Evolutionary conservation across 1,140 invertebrate genomes (phyloP).

Genomic region (Drosophila parvula): DNA sequence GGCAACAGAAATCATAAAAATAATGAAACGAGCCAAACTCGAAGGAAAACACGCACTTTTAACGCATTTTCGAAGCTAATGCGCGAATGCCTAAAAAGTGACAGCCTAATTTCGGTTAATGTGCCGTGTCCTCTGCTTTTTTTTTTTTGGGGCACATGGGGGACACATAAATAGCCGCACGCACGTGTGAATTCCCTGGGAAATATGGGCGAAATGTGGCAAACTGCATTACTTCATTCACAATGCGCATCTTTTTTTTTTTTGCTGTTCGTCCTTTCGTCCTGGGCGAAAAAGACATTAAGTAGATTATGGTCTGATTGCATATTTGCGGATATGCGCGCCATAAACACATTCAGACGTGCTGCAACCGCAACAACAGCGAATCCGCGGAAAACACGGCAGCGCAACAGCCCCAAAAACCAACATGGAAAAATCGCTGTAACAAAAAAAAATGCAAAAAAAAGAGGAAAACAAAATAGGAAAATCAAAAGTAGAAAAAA

Average conservation of each 20-base stretch:
- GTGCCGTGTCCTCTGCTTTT: constrained; percentile 57
- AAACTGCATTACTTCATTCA: constrained; percentile 79
- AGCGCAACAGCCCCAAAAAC: constrained; percentile 65
- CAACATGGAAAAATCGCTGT: constrained; percentile 39
- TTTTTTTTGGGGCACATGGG: constrained; percentile 24
- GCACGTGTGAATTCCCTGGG: constrained; percentile 16
- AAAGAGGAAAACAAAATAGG: constrained; percentile 4
- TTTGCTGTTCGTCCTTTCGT: background rate
- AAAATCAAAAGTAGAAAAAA: constrained; percentile 18
- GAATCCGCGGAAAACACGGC: constrained; percentile 49
- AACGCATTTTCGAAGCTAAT: constrained; percentile 43
- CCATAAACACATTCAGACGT: constrained; percentile 82
- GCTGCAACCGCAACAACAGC: constrained; percentile 77
- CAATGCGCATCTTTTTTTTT: constrained; percentile 49
- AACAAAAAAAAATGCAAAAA: constrained; percentile 7
- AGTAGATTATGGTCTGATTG: constrained; percentile 83
- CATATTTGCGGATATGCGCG: constrained; percentile 82
- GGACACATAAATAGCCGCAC: constrained; percentile 31
- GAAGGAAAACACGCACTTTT: constrained; percentile 59
- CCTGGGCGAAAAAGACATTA: constrained; percentile 74
- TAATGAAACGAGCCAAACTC: constrained; percentile 23
- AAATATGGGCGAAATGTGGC: constrained; percentile 45
- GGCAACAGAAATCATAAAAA: constrained; percentile 45
- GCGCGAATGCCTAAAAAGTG: constrained; percentile 59
- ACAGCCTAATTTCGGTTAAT: constrained; percentile 79